These are phyloP conservation scores for Intellagama lesueurii DNA, from an alignment of 2,797 vertebrate genomes.

Conservation along the genomic window DNA sequence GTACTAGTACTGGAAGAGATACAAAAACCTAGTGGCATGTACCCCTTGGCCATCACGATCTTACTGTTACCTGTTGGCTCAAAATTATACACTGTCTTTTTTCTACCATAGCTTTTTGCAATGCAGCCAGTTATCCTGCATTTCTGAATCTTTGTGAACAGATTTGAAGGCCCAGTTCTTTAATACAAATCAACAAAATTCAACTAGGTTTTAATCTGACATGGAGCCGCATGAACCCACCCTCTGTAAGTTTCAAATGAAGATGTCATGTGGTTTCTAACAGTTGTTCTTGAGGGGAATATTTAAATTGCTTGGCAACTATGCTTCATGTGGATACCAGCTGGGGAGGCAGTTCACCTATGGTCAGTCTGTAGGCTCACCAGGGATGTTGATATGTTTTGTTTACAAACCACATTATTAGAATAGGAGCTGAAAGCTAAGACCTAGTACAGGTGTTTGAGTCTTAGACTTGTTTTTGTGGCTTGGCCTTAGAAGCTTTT, in stretches of 20 bases:
- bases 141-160: not conserved
- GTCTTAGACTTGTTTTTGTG: not conserved
- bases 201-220: not conserved
- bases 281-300: not conserved
- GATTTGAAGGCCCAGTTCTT: not conserved
- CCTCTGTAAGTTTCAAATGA: not conserved
- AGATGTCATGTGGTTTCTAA: not conserved
- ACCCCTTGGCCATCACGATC: not conserved
- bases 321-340: not conserved
- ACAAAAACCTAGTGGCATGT: not conserved
- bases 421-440: not conserved
- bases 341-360: not conserved
- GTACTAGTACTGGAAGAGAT: not conserved
- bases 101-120: not conserved
- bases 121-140: not conserved
- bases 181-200: not conserved
- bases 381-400: not conserved
- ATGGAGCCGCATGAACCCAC: too few species aligned
- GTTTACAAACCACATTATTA: not conserved
- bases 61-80: not conserved
- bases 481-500: slow-evolving; percentile 48
- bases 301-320: too few species aligned
- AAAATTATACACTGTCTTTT: not conserved
- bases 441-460: not conserved
- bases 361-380: not conserved